Percentiles rank a stretch among this genome's conserved stretches.
Conservation (phyloP, 2,888 invertebrate genomes). For the Agapostemon virescens region DNA sequence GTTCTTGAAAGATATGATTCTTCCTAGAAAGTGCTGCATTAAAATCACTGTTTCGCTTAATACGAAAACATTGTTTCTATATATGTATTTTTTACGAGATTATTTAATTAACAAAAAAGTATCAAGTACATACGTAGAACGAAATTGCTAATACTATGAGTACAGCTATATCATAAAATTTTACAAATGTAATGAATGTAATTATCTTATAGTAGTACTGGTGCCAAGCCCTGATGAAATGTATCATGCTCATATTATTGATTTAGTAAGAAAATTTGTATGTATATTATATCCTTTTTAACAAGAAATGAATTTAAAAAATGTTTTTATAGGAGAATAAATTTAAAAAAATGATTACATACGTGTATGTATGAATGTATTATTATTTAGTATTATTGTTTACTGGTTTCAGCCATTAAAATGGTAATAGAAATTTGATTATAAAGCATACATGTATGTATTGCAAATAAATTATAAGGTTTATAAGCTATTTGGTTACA, state of each 20-base stretch:
- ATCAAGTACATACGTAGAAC: constrained; percentile 14
- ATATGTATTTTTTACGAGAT: neutral
- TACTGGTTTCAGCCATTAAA: neutral
- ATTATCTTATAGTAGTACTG: constrained; percentile 53
- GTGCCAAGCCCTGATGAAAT: constrained; percentile 52
- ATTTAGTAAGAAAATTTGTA: constrained; percentile 23
- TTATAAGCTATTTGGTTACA: neutral
- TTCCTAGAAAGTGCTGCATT: constrained; percentile 63
- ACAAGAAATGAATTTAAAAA: constrained; percentile 26
- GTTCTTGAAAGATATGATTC: constrained; percentile 22
- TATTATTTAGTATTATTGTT: constrained; percentile 6
- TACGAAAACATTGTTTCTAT: neutral
- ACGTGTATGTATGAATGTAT: constrained; percentile 4
- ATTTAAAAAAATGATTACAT: constrained; percentile 20
- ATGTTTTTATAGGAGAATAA: constrained; percentile 2
- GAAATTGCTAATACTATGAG: constrained; percentile 17
- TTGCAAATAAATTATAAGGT: constrained; percentile 21
- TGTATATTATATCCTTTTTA: constrained; percentile 35
- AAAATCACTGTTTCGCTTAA: constrained; percentile 55
- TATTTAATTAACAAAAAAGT: constrained; percentile 21
- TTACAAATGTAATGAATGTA: constrained; percentile 26
- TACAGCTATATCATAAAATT: constrained; percentile 29
- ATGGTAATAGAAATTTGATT: neutral
- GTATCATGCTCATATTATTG: constrained; percentile 38
- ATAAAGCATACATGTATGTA: constrained; percentile 12